Conservation (phyloP, 1,140 invertebrate species). For the Diorhabda carinulata region DNA sequence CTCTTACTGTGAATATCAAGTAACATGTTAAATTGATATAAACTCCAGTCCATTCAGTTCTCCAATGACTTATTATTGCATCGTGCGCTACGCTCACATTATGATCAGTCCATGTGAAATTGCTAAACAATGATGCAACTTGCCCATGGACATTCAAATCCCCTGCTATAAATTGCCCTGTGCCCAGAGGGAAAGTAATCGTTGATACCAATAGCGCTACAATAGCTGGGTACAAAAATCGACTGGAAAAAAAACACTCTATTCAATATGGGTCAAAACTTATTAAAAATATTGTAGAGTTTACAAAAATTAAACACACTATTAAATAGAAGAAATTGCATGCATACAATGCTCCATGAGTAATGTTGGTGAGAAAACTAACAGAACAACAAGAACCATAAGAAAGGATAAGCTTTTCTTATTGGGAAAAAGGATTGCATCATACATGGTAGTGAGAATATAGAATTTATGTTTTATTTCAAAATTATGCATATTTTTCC, state of each 20-base stretch:
- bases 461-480: no score
- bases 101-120: constrained; percentile 88
- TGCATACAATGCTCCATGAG: no score
- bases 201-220: constrained; percentile 77
- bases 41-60: constrained; percentile 72
- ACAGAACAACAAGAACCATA: no score
- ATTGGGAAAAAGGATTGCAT: no score
- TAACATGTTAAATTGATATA: constrained; percentile 84
- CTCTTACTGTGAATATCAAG: constrained; percentile 79
- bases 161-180: constrained; percentile 84
- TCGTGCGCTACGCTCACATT: constrained; percentile 78
- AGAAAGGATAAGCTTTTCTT: no score
- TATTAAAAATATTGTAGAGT: no score
- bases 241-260: constrained; percentile 53
- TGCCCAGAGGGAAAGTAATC: constrained; percentile 78
- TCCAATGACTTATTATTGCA: constrained; percentile 83
- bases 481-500: no score
- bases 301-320: constrained; percentile 13
- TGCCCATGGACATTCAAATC: constrained; percentile 81
- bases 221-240: constrained; percentile 85
- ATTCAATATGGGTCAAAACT: no score
- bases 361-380: no score
- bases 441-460: no score
- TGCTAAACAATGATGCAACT: constrained; percentile 85
- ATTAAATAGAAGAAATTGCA: no score